A percentile compares a stretch with the other conserved stretches of the same genome.
These are phyloP conservation scores for Scelioninae gen. 2 DNA, from an alignment of 2,888 invertebrate genomes.

Conservation along the genomic window DNA sequence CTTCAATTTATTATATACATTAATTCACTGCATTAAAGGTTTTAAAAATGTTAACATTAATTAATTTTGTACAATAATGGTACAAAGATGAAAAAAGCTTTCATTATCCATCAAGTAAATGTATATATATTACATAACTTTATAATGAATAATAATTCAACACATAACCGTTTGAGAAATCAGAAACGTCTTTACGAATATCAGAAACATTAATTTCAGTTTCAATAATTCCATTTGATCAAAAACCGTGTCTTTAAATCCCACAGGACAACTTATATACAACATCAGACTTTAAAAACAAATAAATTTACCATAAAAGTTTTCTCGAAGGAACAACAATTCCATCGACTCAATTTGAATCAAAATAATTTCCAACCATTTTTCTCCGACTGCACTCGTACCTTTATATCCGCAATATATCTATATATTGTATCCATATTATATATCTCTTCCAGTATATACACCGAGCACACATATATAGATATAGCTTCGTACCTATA, in stretches of 20 bases:
- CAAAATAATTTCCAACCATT: slow-evolving; percentile 39
- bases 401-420: slow-evolving; percentile 9
- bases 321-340: slow-evolving; percentile 29
- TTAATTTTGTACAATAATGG: no score
- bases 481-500: slow-evolving; percentile 26
- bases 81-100: no score
- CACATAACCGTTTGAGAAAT: no score
- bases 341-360: slow-evolving; percentile 39
- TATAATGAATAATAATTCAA: no score
- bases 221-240: background rate
- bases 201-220: background rate
- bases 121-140: no score
- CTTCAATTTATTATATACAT: no score
- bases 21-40: no score
- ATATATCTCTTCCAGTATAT: slow-evolving; percentile 27
- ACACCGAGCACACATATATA: slow-evolving; percentile 22
- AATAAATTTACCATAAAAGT: slow-evolving; percentile 37
- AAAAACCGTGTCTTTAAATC: slow-evolving; percentile 5
- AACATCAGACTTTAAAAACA: slow-evolving; percentile 30
- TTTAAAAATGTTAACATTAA: no score
- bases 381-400: slow-evolving; percentile 20
- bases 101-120: no score
- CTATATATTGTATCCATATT: slow-evolving; percentile 34
- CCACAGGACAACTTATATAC: slow-evolving; percentile 10
- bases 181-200: no score